phyloP scores from a whole-genome alignment of 1,140 invertebrate genomes.

The Liolophura sinensis region DNA sequence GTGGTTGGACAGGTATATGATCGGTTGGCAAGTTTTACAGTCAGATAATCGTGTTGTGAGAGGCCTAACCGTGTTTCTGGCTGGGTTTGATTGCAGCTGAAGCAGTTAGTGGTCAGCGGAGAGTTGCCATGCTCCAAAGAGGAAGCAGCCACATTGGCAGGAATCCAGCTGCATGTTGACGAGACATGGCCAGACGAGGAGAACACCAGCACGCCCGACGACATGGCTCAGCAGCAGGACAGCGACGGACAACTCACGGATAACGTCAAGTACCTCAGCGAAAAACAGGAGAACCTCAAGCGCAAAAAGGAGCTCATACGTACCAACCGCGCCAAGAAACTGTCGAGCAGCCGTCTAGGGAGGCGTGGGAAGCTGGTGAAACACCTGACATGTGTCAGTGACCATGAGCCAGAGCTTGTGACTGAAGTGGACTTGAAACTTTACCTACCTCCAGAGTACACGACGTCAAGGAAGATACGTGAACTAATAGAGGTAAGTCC shows the following conservation, averaged over 20 bases:
- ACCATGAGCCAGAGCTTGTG: slow-evolving; percentile 27
- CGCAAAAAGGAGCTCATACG: slow-evolving; percentile 49
- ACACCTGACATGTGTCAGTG: slow-evolving; percentile 48
- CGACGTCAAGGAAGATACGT: slow-evolving; percentile 63
- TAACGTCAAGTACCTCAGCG: slow-evolving; percentile 20
- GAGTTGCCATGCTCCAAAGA: slow-evolving; percentile 72
- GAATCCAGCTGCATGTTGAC: slow-evolving; percentile 71
- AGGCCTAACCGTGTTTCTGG: no score
- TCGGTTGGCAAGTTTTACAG: no score
- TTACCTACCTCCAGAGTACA: slow-evolving; percentile 65
- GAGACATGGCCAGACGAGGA: slow-evolving; percentile 66
- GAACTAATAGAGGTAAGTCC: slow-evolving; percentile 64
- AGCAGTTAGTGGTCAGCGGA: slow-evolving; percentile 68
- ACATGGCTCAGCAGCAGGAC: slow-evolving; percentile 21
- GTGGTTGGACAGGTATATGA: no score
- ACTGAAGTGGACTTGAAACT: slow-evolving; percentile 33
- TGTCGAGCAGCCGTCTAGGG: slow-evolving; percentile 43
- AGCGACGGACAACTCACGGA: slow-evolving; percentile 7
- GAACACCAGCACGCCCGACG: slow-evolving; percentile 24
- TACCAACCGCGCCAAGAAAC: slow-evolving; percentile 50
- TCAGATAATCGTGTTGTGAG: no score
- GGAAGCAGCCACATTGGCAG: slow-evolving; percentile 70
- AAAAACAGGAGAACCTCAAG: slow-evolving; percentile 47
- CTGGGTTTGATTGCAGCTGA: slow-evolving; percentile 62
- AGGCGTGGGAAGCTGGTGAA: slow-evolving; percentile 38